Base-by-base conservation (phyloP, 2,888 invertebrate genomes). In the Platycheirus albimanus region DNA sequence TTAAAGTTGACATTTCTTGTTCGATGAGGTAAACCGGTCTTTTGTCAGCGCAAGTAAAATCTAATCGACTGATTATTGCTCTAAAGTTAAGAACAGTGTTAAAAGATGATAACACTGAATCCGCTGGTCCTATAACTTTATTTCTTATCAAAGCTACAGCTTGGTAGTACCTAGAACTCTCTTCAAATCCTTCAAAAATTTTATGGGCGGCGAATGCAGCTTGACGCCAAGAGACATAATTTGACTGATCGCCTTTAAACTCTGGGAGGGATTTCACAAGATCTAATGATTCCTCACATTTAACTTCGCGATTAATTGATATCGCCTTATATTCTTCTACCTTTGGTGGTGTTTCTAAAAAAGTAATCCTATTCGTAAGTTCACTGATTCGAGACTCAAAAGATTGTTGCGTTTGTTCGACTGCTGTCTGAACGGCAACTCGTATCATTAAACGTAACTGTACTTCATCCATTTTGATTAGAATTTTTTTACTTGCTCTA, bases 21-120 rank as follows among this genome's bases (percentile, higher is more conserved):
- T 83, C 79, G 13, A 71, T 61, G 1, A 79, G 30, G 43, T 83
- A 77, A 17, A 79, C 56, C 1, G 77, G 83, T 10, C 85, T 67
- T 43, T 85, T 86, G 41, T 86, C 84, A 3, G 74, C 78, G 30
- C 74, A 85, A 8, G 84, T 80, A 41, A 86, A 85, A 52, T 85
- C 83, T 30, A 86, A 19, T 4, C 85, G 45, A 8, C 54, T 49
- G n/a, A 85, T 72, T 30, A 81, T 81, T 15, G 85, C 85, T 8
- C 36, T 30, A 45, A 85, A 84, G 43, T 78, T 78, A 8, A 79
- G 41, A 1, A 76, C 75, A 19, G 11, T 28, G 8, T 49, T 28
- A 24, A 13, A 49, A 0, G 49, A 49, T n/a, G 49, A 0, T 13
- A 49, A n/a, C 13, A 49, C 49, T 24, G 49, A n/a, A 49, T 49